phyloP scores from a whole-genome alignment of 2,113 vertebrate genomes.

The Leiothrix lutea region DNA sequence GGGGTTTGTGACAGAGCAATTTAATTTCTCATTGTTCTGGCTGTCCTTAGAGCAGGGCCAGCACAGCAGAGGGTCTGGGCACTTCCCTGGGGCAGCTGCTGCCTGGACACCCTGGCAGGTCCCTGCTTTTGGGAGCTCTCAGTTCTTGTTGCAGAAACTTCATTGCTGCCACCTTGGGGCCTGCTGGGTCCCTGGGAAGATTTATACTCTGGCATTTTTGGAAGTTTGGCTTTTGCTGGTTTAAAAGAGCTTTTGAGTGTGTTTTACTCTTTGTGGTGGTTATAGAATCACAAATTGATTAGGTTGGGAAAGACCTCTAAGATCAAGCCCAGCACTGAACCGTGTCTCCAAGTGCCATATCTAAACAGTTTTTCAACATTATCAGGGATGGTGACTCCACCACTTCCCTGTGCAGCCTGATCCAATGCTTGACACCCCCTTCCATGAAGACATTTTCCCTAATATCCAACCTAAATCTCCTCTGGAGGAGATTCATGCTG shows the following conservation, averaged over 20 bases:
- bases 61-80: not conserved
- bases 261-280: not conserved
- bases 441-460: not conserved
- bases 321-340: not conserved
- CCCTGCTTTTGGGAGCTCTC: not conserved
- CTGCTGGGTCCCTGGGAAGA: not conserved
- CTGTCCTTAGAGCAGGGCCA: not conserved
- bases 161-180: not conserved
- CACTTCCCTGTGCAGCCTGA: not conserved
- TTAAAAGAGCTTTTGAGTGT: not conserved
- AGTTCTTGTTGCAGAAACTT: not conserved
- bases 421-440: not conserved
- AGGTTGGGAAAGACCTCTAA: not conserved
- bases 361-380: not conserved
- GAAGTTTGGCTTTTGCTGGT: not conserved
- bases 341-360: accelerated
- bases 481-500: not conserved
- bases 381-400: not conserved
- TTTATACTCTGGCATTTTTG: not conserved
- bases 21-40: not conserved
- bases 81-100: not conserved
- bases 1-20: not conserved
- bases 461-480: not conserved
- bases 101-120: not conserved
- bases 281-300: not conserved